phyloP scores from a whole-genome alignment of 2,888 invertebrate species.

The Xanthorhoe designata region DNA sequence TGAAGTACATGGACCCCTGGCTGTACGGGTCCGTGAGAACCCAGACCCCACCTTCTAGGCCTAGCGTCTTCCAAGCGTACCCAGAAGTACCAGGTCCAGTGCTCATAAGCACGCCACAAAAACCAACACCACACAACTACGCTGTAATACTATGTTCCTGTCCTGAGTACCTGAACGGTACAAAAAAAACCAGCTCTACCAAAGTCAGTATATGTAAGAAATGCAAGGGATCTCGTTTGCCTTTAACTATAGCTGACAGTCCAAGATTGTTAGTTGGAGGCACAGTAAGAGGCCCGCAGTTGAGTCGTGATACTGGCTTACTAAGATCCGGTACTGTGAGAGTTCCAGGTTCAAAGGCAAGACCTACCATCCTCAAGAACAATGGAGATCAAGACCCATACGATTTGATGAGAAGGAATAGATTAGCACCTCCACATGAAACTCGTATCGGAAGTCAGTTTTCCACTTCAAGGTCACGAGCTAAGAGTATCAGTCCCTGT shows the following conservation, averaged over 20 bases:
- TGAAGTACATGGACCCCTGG: slow-evolving; percentile 95
- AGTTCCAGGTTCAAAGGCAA: slow-evolving; percentile 84
- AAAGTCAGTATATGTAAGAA: slow-evolving; percentile 92
- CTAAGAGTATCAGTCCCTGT: slow-evolving; percentile 86
- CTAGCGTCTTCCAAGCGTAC: slow-evolving; percentile 81
- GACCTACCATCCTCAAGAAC: slow-evolving; percentile 88
- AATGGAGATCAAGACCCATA: slow-evolving; percentile 89
- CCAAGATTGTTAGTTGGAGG: slow-evolving; percentile 83
- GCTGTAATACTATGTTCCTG: slow-evolving; percentile 93
- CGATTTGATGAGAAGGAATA: slow-evolving; percentile 92
- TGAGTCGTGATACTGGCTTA: slow-evolving; percentile 76
- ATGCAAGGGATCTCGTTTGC: slow-evolving; percentile 92
- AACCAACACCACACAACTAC: slow-evolving; percentile 86
- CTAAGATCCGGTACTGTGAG: slow-evolving; percentile 88
- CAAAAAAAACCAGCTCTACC: slow-evolving; percentile 89
- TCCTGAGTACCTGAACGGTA: slow-evolving; percentile 92
- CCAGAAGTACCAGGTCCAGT: slow-evolving; percentile 78
- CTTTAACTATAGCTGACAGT: slow-evolving; percentile 88
- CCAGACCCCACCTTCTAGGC: slow-evolving; percentile 77
- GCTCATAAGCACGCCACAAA: slow-evolving; percentile 82
- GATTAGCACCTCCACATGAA: slow-evolving; percentile 88
- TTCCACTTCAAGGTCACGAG: slow-evolving; percentile 77
- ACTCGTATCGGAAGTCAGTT: slow-evolving; percentile 83
- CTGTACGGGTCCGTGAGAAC: slow-evolving; percentile 91
- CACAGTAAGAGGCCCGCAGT: slow-evolving; percentile 86